A percentile compares a stretch with the other conserved stretches of the same genome.
These are phyloP conservation scores for Prinia subflava DNA, from an alignment of 2,113 vertebrate genomes.

Conservation along the genomic window DNA sequence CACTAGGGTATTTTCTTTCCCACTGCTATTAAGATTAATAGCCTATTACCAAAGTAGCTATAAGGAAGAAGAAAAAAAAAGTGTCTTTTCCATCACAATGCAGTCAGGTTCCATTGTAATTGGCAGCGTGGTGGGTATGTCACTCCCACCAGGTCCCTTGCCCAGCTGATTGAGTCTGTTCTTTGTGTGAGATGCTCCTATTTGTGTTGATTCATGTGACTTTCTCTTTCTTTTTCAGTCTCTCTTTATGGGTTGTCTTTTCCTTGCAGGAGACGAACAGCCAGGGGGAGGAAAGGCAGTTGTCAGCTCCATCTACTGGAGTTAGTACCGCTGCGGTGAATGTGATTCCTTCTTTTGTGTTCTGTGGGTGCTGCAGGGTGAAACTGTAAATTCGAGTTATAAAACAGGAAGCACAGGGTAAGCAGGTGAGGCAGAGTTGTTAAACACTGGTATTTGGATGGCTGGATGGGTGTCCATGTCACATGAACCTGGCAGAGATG, in stretches of 20 bases:
- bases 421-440: neutral
- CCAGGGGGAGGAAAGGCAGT: neutral
- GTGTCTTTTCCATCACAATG: constrained; percentile 15
- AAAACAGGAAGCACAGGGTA: neutral
- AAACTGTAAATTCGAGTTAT: constrained; percentile 5
- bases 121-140: neutral
- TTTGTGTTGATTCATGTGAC: neutral
- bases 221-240: neutral
- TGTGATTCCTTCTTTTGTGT: neutral
- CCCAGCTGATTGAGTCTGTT: neutral
- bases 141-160: constrained; percentile 1
- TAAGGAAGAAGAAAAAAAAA: neutral
- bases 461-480: neutral
- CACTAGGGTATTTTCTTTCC: neutral
- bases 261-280: neutral
- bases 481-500: neutral
- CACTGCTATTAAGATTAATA: constrained; percentile 14
- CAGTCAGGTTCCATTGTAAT: neutral
- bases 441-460: neutral
- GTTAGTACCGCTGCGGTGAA: neutral
- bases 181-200: neutral
- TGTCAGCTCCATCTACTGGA: neutral
- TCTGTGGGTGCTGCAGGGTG: neutral
- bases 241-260: neutral
- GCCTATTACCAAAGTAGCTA: constrained; percentile 12